Conservation (phyloP, 2,888 invertebrate genomes). For the Chydorus sphaericus region DNA sequence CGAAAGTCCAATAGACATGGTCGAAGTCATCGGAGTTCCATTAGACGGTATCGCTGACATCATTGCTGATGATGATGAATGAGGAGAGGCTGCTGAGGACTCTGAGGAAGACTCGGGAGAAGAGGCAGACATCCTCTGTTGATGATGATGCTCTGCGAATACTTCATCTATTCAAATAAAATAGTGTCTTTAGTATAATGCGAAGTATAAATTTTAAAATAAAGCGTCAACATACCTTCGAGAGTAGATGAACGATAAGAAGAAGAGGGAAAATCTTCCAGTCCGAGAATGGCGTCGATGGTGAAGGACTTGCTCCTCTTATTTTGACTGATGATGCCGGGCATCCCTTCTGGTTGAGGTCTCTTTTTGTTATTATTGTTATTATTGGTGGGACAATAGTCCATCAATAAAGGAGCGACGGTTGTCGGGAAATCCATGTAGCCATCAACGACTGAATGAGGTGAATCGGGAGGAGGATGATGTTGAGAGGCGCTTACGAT, state of each 20-base stretch:
- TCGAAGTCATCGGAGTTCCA: too few species aligned
- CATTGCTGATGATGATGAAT: neutral
- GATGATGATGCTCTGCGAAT: neutral
- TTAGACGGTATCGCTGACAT: too few species aligned
- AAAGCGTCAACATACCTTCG: neutral
- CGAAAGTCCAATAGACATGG: too few species aligned
- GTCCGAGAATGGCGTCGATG: slow-evolving; percentile 73
- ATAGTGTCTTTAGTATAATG: too few species aligned
- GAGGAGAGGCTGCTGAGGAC: neutral
- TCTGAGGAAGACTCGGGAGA: neutral
- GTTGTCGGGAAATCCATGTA: neutral
- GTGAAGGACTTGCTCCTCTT: slow-evolving; percentile 56
- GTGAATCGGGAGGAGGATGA: neutral
- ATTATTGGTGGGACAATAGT: neutral
- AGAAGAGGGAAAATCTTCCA: slow-evolving; percentile 4
- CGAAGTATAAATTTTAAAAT: too few species aligned
- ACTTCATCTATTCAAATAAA: too few species aligned
- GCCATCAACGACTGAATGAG: neutral
- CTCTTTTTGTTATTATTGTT: neutral
- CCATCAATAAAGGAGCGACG: neutral
- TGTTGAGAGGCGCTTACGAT: neutral
- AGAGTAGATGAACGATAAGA: neutral
- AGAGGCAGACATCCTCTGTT: too few species aligned
- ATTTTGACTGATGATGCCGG: slow-evolving; percentile 1
- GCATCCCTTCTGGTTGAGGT: neutral